phyloP scores from a whole-genome alignment of 2,797 vertebrate species.

The Harpagifer antarcticus region DNA sequence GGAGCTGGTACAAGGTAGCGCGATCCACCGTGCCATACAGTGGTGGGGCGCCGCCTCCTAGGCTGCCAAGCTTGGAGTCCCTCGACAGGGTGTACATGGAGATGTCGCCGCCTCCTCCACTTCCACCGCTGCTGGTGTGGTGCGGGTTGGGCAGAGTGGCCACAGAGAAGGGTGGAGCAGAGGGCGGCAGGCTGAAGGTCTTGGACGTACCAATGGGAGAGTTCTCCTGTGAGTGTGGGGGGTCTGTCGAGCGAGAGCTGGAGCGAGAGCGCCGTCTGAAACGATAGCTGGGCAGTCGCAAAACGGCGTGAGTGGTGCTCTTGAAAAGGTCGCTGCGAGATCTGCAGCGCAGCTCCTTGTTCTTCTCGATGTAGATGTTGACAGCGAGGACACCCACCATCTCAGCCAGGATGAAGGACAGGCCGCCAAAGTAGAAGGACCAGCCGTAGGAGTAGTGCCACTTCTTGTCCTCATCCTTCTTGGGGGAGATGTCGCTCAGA shows the following conservation, averaged over 20 bases:
- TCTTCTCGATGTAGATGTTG: slow-evolving; percentile 96
- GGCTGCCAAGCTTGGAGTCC: slow-evolving; percentile 83
- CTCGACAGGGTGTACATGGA: slow-evolving; percentile 88
- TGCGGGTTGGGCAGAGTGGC: slow-evolving; percentile 91
- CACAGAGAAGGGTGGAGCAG: slow-evolving; percentile 89
- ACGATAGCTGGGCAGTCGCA: slow-evolving; percentile 92
- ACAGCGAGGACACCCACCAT: slow-evolving; percentile 95
- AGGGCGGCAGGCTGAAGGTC: slow-evolving; percentile 83
- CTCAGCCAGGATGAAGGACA: slow-evolving; percentile 95
- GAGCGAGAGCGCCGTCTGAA: slow-evolving; percentile 92
- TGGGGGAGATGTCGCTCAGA: slow-evolving; percentile 92
- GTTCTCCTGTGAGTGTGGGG: slow-evolving; percentile 88
- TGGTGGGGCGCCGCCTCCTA: slow-evolving; percentile 79
- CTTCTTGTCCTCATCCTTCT: slow-evolving; percentile 94
- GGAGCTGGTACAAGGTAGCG: slow-evolving; percentile 91
- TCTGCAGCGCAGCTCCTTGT: slow-evolving; percentile 93
- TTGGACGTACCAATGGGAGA: slow-evolving; percentile 85
- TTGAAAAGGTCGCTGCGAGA: slow-evolving; percentile 92
- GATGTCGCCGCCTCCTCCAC: slow-evolving; percentile 86
- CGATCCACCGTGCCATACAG: slow-evolving; percentile 85
- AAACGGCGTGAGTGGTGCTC: slow-evolving; percentile 89
- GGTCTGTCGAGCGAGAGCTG: slow-evolving; percentile 90
- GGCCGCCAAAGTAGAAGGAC: slow-evolving; percentile 95
- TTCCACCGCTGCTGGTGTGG: slow-evolving; percentile 77
- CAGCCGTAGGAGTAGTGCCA: slow-evolving; percentile 96